phyloP scores from a whole-genome alignment of 1,140 invertebrate species.

The Aphidius gifuensis region DNA sequence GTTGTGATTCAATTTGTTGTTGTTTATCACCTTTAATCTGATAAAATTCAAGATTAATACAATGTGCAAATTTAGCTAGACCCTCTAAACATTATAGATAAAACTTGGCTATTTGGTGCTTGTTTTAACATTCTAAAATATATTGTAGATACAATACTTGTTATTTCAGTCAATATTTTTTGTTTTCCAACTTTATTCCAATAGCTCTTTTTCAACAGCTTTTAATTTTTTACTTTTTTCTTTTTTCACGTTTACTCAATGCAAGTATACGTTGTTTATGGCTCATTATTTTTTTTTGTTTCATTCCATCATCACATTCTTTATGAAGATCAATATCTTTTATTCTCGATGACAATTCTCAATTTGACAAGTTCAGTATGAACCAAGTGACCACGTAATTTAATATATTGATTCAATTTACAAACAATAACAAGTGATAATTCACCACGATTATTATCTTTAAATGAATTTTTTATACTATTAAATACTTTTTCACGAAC shows the following conservation, averaged over 20 bases:
- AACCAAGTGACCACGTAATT: slow-evolving; percentile 70
- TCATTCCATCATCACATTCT: slow-evolving; percentile 71
- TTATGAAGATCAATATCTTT: slow-evolving; percentile 78
- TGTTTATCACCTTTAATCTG: too few species aligned
- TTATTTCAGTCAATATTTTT: too few species aligned
- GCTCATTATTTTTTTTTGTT: slow-evolving; percentile 74
- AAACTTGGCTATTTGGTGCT: too few species aligned
- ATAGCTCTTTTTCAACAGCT: too few species aligned
- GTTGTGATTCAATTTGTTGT: too few species aligned
- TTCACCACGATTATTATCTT: slow-evolving; percentile 79
- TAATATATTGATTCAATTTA: slow-evolving; percentile 76
- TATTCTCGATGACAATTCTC: slow-evolving; percentile 71
- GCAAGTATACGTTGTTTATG: too few species aligned
- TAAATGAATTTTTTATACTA: slow-evolving; percentile 71
- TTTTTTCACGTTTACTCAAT: too few species aligned
- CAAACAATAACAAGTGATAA: slow-evolving; percentile 81
- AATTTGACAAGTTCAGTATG: slow-evolving; percentile 71
- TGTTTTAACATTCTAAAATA: too few species aligned
- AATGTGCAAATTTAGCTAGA: slow-evolving; percentile 90
- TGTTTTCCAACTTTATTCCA: too few species aligned
- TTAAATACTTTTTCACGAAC: slow-evolving; percentile 63
- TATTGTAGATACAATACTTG: too few species aligned
- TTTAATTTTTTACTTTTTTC: too few species aligned
- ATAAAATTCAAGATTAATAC: slow-evolving; percentile 95
- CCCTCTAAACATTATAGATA: slow-evolving; percentile 82